Evolutionary conservation across 2,797 vertebrate genomes (phyloP).

Genomic region (Basileuterus tristriatus): DNA sequence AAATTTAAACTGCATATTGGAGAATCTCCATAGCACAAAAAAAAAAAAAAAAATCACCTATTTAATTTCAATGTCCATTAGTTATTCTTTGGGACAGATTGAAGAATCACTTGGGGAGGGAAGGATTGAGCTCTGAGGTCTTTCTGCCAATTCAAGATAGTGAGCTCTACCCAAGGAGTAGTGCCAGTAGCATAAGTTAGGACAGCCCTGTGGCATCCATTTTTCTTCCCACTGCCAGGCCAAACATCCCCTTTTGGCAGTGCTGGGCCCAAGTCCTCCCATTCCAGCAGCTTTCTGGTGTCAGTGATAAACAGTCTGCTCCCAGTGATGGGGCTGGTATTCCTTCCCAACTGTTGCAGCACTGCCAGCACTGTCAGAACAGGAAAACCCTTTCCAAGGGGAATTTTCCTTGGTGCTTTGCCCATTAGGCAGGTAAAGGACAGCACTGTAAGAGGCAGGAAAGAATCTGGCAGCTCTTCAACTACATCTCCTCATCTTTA

Average conservation of each 20-base stretch:
- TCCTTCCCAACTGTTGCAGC: background rate
- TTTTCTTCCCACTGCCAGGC: background rate
- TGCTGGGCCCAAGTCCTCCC: background rate
- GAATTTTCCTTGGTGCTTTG: background rate
- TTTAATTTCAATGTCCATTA: background rate
- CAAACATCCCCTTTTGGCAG: conserved; percentile 1
- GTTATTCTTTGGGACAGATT: background rate
- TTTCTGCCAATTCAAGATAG: background rate
- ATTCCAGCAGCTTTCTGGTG: background rate
- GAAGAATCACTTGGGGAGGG: background rate
- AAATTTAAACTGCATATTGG: background rate
- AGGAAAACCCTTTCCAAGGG: background rate
- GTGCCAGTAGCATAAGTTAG: background rate
- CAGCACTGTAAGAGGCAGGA: background rate
- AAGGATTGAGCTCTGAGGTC: background rate
- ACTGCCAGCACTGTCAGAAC: background rate
- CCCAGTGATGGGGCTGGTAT: background rate
- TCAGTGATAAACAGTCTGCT: background rate
- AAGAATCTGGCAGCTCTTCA: background rate
- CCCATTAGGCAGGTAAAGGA: background rate
- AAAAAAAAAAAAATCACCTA: accelerated
- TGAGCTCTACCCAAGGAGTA: background rate
- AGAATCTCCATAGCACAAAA: background rate
- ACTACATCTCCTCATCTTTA: background rate
- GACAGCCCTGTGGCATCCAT: background rate